Conservation (phyloP, 2,113 vertebrate species). For the Ornithorhynchus anatinus region DNA sequence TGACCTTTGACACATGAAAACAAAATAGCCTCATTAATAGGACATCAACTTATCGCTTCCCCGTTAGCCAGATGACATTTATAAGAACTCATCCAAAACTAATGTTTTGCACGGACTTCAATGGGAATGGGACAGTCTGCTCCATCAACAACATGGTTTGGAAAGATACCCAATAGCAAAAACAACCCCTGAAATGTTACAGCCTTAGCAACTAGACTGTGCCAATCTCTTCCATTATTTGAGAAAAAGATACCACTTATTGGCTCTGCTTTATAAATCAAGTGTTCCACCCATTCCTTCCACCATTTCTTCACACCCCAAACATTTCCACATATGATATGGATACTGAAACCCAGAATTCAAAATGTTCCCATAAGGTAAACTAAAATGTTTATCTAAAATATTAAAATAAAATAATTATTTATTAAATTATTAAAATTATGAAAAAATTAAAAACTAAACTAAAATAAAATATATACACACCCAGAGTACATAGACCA, state of each 20-base stretch:
- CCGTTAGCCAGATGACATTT: background rate
- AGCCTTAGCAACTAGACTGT: constrained; percentile 8
- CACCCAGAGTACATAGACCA: no score
- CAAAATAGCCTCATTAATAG: constrained; percentile 39
- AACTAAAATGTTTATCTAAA: no score
- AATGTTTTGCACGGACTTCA: constrained; percentile 48
- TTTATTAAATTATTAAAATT: no score
- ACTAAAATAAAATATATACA: no score
- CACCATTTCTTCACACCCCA: no score
- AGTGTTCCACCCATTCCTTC: no score
- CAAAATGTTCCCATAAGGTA: no score
- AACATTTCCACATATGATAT: no score
- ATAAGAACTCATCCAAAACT: constrained; percentile 57
- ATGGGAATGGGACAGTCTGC: constrained; percentile 37
- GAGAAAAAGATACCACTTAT: background rate
- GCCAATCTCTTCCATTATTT: background rate
- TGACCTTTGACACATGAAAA: constrained; percentile 41
- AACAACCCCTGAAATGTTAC: constrained; percentile 29
- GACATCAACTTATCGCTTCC: constrained; percentile 33
- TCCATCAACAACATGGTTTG: constrained; percentile 24
- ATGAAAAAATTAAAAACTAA: no score
- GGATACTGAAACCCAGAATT: no score
- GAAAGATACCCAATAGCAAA: constrained; percentile 37
- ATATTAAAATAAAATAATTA: no score
- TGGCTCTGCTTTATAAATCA: constrained; percentile 12